Percentiles rank a stretch among this genome's conserved stretches.
Conservation (phyloP, 2,888 invertebrate genomes). For the Nasonia oneida region DNA sequence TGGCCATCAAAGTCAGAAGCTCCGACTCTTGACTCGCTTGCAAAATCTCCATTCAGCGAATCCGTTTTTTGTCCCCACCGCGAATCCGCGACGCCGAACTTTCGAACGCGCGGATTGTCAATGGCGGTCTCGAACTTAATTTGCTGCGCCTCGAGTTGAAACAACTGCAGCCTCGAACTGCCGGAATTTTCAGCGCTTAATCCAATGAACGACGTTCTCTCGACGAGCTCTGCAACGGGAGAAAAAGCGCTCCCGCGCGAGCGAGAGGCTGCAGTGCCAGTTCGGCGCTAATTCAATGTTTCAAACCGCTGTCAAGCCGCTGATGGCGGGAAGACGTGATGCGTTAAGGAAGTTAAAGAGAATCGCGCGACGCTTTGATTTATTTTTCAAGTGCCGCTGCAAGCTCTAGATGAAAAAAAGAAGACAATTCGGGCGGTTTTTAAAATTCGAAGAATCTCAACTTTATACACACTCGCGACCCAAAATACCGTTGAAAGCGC, state of each 20-base stretch:
- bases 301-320: conserved; percentile 13
- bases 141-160: conserved; percentile 28
- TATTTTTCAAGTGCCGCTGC: background rate
- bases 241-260: conserved; percentile 50
- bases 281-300: conserved; percentile 45
- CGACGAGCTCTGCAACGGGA: conserved; percentile 16
- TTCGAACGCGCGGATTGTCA: background rate
- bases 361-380: background rate
- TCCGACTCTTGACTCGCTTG: background rate
- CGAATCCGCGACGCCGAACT: background rate
- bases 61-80: background rate
- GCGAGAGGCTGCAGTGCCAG: too few species aligned
- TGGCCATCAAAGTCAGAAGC: background rate
- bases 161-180: background rate
- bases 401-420: background rate
- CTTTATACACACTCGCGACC: too few species aligned
- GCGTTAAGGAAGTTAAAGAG: conserved; percentile 42
- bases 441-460: too few species aligned
- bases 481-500: too few species aligned
- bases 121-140: conserved; percentile 50
- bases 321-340: conserved; percentile 39
- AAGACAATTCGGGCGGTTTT: too few species aligned
- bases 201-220: conserved; percentile 44
- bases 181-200: conserved; percentile 49
- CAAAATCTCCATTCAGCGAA: background rate